Conservation (phyloP, 92 coral and sea anemone genomes). For the Pocillopora meandrina region DNA sequence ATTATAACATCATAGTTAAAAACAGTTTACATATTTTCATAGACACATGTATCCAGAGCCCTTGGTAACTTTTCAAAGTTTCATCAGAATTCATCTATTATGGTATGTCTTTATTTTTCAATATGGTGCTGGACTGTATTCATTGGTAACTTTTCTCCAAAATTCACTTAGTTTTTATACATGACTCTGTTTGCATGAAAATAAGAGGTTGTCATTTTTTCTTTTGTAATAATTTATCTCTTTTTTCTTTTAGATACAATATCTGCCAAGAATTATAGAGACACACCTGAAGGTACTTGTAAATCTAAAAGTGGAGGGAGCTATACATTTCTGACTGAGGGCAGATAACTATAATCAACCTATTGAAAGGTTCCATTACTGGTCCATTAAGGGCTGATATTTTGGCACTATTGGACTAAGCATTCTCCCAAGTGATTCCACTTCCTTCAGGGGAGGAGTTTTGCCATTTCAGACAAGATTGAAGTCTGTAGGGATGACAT, state of each 20-base stretch:
- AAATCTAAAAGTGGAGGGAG: not conserved
- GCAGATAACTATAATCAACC: too few species aligned
- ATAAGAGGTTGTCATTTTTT: not conserved
- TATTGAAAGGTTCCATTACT: too few species aligned
- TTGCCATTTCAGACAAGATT: too few species aligned
- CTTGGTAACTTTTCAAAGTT: conserved; percentile 92
- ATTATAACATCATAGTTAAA: not conserved
- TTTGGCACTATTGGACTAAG: too few species aligned
- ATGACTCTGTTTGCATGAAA: not conserved
- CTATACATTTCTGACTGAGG: too few species aligned
- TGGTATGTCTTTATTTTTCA: conserved; percentile 56
- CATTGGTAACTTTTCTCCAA: not conserved
- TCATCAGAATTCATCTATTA: conserved; percentile 86
- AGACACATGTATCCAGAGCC: conserved; percentile 96
- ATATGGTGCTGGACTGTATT: not conserved
- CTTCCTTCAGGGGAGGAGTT: too few species aligned
- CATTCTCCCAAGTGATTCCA: too few species aligned
- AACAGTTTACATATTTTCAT: not conserved
- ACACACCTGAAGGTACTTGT: conserved; percentile 73
- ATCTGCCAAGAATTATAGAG: conserved; percentile 67
- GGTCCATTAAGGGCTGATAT: too few species aligned
- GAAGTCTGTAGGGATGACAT: too few species aligned
- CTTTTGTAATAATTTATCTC: not conserved
- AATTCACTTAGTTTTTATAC: not conserved
- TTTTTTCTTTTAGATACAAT: conserved; percentile 43